phyloP scores from a whole-genome alignment of 1,140 invertebrate genomes.

The Conus ventricosus region DNA sequence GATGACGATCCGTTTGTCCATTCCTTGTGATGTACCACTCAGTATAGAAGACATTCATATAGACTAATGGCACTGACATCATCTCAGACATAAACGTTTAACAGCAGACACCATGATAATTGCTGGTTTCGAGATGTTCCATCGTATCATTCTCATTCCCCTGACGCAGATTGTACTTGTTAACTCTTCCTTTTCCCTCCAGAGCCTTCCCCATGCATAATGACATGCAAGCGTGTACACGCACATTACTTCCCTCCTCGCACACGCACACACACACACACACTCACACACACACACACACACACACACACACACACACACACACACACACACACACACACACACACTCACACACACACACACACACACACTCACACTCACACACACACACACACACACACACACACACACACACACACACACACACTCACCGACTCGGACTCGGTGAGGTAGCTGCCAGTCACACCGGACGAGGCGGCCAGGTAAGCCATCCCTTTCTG shows the following conservation, averaged over 20 bases:
- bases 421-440: constrained; percentile 22
- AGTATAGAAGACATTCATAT: too few species aligned
- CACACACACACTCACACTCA: not conserved
- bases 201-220: not conserved
- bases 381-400: not conserved
- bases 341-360: not conserved
- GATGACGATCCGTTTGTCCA: too few species aligned
- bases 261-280: not conserved
- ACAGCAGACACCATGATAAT: too few species aligned
- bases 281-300: not conserved
- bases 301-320: not conserved
- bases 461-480: not conserved
- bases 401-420: not conserved
- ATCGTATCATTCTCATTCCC: too few species aligned
- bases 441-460: constrained; percentile 2
- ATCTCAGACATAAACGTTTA: too few species aligned
- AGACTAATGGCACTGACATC: too few species aligned
- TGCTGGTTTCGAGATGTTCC: too few species aligned
- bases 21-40: too few species aligned
- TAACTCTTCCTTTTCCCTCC: too few species aligned
- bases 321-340: not conserved
- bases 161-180: too few species aligned
- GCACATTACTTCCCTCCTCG: not conserved
- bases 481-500: not conserved
- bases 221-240: not conserved